A percentile compares a stretch with the other conserved stretches of the same genome.
These are phyloP conservation scores for Augochlorella aurata DNA, from an alignment of 2,888 invertebrate species.

Conservation along the genomic window DNA sequence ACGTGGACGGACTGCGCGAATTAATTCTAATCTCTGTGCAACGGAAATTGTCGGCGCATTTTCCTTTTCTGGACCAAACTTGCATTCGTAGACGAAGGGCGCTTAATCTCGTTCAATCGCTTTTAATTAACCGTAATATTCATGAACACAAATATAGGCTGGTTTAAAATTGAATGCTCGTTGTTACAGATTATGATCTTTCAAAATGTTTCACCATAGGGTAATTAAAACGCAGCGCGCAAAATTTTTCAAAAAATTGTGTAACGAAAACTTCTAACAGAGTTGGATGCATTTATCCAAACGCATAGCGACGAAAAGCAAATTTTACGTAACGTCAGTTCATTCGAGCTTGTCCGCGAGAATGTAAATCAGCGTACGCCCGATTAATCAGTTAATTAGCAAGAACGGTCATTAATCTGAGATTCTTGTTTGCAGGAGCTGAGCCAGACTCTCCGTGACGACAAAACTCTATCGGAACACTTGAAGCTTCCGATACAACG, in stretches of 20 bases:
- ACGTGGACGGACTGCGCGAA: conserved; percentile 11
- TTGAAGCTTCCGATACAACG: conserved; percentile 96
- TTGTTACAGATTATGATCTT: not conserved
- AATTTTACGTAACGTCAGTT: not conserved
- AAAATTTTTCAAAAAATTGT: not conserved
- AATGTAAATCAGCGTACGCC: not conserved
- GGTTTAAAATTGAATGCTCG: not conserved
- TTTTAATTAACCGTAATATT: not conserved
- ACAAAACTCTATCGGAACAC: conserved; percentile 94
- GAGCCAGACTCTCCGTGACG: conserved; percentile 92
- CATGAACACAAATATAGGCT: not conserved
- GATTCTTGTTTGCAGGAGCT: conserved; percentile 86
- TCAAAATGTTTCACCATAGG: not conserved
- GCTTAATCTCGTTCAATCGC: not conserved
- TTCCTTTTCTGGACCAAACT: not conserved
- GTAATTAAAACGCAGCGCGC: not conserved
- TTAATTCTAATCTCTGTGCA: not conserved
- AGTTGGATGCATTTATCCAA: not conserved
- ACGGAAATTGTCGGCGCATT: not conserved
- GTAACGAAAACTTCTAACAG: not conserved
- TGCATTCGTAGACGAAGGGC: not conserved
- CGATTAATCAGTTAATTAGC: not conserved
- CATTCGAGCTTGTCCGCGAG: not conserved
- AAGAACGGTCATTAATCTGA: not conserved
- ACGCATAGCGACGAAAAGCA: not conserved